Conservation (phyloP, 2,113 vertebrate species). For the Caretta caretta region DNA sequence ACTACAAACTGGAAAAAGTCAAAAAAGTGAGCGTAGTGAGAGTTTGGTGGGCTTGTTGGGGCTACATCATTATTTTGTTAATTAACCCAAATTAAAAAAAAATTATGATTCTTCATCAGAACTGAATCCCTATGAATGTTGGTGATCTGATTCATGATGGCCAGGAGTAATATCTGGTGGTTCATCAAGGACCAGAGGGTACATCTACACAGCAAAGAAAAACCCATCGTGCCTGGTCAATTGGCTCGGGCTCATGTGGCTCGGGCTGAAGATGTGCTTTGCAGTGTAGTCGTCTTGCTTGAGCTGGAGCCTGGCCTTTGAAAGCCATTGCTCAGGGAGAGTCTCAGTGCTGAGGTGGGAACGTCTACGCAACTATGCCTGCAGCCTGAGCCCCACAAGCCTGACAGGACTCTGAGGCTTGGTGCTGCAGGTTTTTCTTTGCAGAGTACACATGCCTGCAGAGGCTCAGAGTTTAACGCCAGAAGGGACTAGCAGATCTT, state of each 20-base stretch:
- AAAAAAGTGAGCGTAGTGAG: not conserved
- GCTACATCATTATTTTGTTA: fast-evolving
- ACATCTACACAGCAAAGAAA: too few relatives aligned
- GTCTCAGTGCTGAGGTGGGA: too few relatives aligned
- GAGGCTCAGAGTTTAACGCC: not conserved
- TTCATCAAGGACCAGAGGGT: too few relatives aligned
- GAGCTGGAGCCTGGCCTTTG: too few relatives aligned
- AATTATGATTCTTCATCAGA: not conserved
- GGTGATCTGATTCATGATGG: fast-evolving
- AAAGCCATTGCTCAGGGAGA: too few relatives aligned
- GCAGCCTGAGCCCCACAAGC: too few relatives aligned
- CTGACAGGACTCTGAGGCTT: not conserved
- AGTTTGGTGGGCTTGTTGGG: fast-evolving
- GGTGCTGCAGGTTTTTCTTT: not conserved
- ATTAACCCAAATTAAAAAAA: not conserved
- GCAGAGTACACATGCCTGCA: not conserved
- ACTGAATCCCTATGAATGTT: fast-evolving
- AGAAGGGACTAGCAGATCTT: not conserved
- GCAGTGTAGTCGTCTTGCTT: too few relatives aligned
- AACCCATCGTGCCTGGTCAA: too few relatives aligned
- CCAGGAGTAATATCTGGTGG: not conserved
- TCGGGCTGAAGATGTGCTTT: too few relatives aligned
- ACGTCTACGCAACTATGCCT: too few relatives aligned
- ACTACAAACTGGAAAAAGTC: not conserved
- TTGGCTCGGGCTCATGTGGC: too few relatives aligned